A percentile compares a stretch with the other conserved stretches of the same genome.
Evolutionary conservation across 2,797 vertebrate species (phyloP).

Genomic region (Varecia variegata): DNA sequence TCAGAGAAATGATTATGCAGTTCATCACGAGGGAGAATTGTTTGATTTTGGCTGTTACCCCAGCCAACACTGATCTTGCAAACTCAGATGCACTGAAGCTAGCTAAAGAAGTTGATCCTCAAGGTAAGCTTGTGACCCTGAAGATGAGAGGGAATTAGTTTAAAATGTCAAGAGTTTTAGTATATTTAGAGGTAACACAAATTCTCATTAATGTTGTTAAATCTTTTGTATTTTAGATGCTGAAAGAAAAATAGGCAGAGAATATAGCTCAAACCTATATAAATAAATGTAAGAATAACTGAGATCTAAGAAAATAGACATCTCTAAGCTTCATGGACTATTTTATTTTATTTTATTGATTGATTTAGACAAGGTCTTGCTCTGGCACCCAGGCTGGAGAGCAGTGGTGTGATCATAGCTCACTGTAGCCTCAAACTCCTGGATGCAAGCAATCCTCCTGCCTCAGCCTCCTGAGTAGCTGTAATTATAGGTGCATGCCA

Average conservation of each 20-base stretch:
- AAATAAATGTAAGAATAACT: slow-evolving; percentile 18
- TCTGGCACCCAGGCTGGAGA: too few relatives aligned
- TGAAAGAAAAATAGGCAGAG: not conserved
- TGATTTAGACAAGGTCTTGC: too few relatives aligned
- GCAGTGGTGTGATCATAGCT: too few relatives aligned
- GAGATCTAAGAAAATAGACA: not conserved
- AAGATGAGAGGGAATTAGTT: slow-evolving; percentile 57
- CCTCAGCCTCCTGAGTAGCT: too few relatives aligned
- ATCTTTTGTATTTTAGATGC: not conserved
- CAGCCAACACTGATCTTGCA: slow-evolving; percentile 91
- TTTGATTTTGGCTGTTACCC: slow-evolving; percentile 91
- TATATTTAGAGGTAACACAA: not conserved
- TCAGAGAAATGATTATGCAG: slow-evolving; percentile 93
- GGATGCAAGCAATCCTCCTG: too few relatives aligned
- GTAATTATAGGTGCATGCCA: too few relatives aligned
- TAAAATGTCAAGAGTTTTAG: not conserved
- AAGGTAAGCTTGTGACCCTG: slow-evolving; percentile 87
- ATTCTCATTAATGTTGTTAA: not conserved
- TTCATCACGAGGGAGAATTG: slow-evolving; percentile 91
- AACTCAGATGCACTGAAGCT: slow-evolving; percentile 92
- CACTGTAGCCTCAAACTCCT: too few relatives aligned
- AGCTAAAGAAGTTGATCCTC: slow-evolving; percentile 92
- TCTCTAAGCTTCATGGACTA: not conserved
- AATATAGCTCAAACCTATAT: not conserved
- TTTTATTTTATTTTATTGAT: not conserved